Evolutionary conservation across 2,797 vertebrate species (phyloP).

Genomic region (Manis crassicaudata): DNA sequence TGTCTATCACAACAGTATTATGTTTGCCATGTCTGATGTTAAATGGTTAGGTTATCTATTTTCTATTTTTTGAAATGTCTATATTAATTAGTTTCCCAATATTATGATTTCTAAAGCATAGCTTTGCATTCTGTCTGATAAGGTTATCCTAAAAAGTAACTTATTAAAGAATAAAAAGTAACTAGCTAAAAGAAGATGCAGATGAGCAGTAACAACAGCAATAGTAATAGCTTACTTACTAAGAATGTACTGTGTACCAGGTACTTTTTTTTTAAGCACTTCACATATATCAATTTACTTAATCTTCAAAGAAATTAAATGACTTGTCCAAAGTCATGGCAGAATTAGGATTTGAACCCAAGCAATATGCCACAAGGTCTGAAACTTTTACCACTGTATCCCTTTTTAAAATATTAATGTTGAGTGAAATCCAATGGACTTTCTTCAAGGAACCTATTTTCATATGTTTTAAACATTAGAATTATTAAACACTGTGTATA

Average conservation of each 20-base stretch:
- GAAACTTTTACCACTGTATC: neutral
- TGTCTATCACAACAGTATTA: neutral
- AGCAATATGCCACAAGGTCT: neutral
- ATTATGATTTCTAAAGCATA: constrained; percentile 7
- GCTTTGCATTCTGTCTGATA: neutral
- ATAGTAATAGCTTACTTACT: neutral
- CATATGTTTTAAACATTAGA: neutral
- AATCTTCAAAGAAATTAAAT: neutral
- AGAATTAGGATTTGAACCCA: neutral
- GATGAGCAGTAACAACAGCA: neutral
- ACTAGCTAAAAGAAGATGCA: neutral
- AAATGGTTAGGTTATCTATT: neutral
- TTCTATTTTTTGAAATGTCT: neutral
- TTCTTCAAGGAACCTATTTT: neutral
- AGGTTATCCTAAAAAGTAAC: neutral
- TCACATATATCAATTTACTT: neutral
- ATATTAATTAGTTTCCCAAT: neutral
- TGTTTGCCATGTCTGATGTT: neutral
- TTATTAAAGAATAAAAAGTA: neutral
- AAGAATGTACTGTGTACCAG: neutral
- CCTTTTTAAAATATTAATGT: neutral
- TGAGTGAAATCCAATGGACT: neutral
- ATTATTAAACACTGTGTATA: neutral
- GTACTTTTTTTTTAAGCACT: neutral
- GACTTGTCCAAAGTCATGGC: neutral